These are phyloP conservation scores for Paragorgia papillata DNA, from an alignment of 92 coral and sea anemone genomes.

Conservation along the genomic window DNA sequence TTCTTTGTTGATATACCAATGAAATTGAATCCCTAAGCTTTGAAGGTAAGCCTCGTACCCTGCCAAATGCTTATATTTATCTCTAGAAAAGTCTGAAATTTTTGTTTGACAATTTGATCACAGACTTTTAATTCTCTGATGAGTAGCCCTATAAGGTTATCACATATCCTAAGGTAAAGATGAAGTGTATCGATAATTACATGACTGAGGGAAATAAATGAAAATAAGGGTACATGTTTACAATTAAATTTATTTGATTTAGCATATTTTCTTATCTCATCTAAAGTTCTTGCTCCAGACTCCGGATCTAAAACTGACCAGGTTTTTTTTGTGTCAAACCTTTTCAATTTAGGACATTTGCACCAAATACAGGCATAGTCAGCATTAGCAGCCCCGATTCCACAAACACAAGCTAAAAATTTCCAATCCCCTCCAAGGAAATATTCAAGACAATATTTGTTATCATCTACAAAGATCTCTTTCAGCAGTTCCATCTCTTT, in stretches of 20 bases:
- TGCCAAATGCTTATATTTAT: slow-evolving; percentile 43
- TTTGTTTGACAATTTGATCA: slow-evolving; percentile 25
- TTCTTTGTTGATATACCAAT: slow-evolving; percentile 47
- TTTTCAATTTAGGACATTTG: too few relatives aligned
- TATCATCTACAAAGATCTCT: too few relatives aligned
- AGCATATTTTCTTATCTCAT: neutral
- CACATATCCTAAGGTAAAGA: slow-evolving; percentile 14
- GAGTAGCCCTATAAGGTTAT: slow-evolving; percentile 1
- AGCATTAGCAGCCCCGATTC: too few relatives aligned
- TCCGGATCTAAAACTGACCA: too few relatives aligned
- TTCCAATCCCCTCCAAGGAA: too few relatives aligned
- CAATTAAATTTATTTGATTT: slow-evolving; percentile 10
- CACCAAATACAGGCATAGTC: too few relatives aligned
- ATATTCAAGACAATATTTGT: too few relatives aligned
- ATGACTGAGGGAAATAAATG: slow-evolving; percentile 23
- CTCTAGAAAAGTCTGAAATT: slow-evolving; percentile 31
- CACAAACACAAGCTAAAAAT: too few relatives aligned
- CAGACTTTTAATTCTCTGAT: slow-evolving; percentile 1
- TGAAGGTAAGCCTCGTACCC: slow-evolving; percentile 34
- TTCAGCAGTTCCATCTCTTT: too few relatives aligned
- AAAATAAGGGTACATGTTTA: neutral
- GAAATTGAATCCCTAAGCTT: slow-evolving; percentile 51
- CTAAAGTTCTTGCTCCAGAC: neutral
- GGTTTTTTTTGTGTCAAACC: neutral
- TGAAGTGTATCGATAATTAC: slow-evolving; percentile 15